Conservation (phyloP, 2,113 vertebrate species). For the Edolisoma coerulescens region DNA sequence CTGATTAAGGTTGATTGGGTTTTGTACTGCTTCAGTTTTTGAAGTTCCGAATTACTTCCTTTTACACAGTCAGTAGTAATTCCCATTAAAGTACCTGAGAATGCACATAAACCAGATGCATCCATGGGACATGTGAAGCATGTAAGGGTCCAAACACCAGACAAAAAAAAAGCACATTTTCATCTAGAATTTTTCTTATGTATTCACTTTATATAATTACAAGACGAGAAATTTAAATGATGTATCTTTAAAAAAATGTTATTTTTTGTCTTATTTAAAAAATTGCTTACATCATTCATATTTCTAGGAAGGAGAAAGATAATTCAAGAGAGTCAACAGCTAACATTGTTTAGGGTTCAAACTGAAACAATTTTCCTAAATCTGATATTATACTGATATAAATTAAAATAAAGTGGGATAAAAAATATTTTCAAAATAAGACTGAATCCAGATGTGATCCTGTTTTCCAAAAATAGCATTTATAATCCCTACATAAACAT, state of each 20-base stretch:
- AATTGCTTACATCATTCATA: neutral
- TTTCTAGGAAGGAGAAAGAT: neutral
- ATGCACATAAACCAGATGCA: neutral
- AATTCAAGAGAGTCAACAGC: neutral
- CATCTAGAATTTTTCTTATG: rapidly evolving
- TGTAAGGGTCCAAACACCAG: neutral
- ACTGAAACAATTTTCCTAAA: neutral
- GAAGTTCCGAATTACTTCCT: neutral
- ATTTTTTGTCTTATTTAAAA: neutral
- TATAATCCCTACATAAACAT: neutral
- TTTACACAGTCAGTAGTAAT: neutral
- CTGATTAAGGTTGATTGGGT: neutral
- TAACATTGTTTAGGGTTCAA: neutral
- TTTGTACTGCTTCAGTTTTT: neutral
- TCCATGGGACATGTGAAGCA: neutral
- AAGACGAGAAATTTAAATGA: neutral
- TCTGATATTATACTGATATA: neutral
- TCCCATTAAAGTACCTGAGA: neutral
- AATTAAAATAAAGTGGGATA: neutral
- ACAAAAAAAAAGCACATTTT: neutral
- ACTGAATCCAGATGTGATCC: neutral
- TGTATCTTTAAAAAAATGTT: neutral
- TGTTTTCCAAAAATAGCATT: neutral
- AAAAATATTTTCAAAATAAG: neutral
- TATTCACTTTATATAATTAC: neutral